A percentile compares a stretch with the other conserved stretches of the same genome.
These are phyloP conservation scores for Heliopora coerulea DNA, from an alignment of 92 coral and sea anemone species.

Conservation along the genomic window DNA sequence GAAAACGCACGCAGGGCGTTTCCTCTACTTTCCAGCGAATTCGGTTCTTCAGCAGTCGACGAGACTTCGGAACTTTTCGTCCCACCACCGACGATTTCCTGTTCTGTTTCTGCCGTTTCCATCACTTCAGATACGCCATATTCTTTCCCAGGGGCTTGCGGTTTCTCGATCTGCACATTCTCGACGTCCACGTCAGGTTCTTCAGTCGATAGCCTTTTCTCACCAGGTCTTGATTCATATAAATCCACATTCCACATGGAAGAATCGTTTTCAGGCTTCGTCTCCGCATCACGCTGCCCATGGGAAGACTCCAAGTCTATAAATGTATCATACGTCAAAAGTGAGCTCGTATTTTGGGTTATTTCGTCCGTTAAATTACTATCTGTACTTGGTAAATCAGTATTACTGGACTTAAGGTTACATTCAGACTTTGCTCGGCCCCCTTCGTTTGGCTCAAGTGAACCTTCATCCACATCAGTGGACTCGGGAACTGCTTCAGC, in stretches of 20 bases:
- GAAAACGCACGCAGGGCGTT: conserved; percentile 35
- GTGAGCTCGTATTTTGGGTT: conserved; percentile 12
- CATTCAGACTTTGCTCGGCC: background rate
- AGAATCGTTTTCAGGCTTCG: background rate
- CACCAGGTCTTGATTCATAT: background rate
- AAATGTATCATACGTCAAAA: conserved; percentile 35
- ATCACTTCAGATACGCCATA: background rate
- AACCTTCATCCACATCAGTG: background rate
- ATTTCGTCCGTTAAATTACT: background rate
- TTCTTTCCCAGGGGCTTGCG: background rate
- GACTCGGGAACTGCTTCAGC: background rate
- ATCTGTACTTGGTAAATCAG: conserved; percentile 9
- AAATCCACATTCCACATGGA: background rate
- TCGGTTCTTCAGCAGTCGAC: conserved; percentile 7
- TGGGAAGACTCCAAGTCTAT: conserved; percentile 18
- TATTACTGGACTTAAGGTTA: background rate
- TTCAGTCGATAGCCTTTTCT: background rate
- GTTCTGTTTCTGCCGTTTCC: background rate
- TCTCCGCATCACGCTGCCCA: background rate
- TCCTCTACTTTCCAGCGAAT: conserved; percentile 12
- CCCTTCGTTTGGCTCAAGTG: background rate
- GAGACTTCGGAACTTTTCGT: conserved; percentile 1
- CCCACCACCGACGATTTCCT: background rate
- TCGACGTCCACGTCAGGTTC: background rate
- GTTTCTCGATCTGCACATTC: background rate